These are phyloP conservation scores for Meandrusa payeni DNA, from an alignment of 2,888 invertebrate species.

Conservation along the genomic window DNA sequence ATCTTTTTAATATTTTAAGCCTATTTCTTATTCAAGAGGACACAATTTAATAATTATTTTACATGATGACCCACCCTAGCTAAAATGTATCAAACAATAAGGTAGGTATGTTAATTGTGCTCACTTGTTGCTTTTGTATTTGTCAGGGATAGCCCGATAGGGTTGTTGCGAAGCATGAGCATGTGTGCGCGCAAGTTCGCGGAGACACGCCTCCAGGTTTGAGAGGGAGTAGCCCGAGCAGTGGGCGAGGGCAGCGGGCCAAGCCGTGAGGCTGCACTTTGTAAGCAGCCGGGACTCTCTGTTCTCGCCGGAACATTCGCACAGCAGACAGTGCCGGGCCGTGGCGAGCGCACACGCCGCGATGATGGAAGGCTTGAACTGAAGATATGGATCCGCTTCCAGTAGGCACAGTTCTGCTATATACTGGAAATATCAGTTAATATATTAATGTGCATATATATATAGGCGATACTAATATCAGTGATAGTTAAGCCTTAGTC, in stretches of 20 bases:
- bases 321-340: constrained; percentile 85
- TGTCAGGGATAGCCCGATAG: constrained; percentile 94
- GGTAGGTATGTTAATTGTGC: too few species aligned
- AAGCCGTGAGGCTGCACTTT: constrained; percentile 54
- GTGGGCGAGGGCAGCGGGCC: constrained; percentile 84
- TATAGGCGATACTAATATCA: too few species aligned
- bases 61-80: too few species aligned
- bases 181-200: constrained; percentile 86
- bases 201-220: constrained; percentile 84
- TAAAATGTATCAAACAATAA: too few species aligned
- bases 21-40: too few species aligned
- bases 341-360: constrained; percentile 91
- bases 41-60: too few species aligned
- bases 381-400: constrained; percentile 92
- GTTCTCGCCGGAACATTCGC: constrained; percentile 44
- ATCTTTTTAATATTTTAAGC: too few species aligned
- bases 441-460: too few species aligned
- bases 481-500: too few species aligned
- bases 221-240: constrained; percentile 84
- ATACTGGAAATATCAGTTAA: constrained; percentile 79
- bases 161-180: constrained; percentile 82
- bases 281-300: constrained; percentile 22
- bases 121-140: constrained; percentile 90
- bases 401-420: constrained; percentile 91
- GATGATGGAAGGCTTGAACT: constrained; percentile 89